phyloP scores from a whole-genome alignment of 2,113 vertebrate species.

The Pygoscelis antarcticus region DNA sequence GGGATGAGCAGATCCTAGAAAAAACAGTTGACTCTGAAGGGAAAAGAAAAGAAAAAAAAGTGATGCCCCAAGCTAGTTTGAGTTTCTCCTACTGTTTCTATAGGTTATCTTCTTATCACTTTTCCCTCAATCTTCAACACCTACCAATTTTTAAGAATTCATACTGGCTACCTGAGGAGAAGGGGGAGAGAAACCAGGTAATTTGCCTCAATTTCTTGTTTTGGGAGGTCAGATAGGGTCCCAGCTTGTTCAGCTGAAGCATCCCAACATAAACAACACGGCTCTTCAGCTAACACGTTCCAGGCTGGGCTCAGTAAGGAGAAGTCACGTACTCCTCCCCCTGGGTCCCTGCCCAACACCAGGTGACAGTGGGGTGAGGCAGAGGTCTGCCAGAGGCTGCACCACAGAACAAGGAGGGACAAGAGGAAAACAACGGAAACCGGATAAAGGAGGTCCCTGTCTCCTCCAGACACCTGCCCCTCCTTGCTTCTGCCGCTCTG shows the following conservation, averaged over 20 bases:
- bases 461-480: neutral
- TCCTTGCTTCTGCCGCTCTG: neutral
- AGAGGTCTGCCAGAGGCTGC: neutral
- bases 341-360: neutral
- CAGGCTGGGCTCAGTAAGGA: neutral
- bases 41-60: neutral
- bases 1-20: constrained; percentile 66
- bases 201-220: neutral
- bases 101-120: neutral
- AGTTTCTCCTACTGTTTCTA: neutral
- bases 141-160: neutral
- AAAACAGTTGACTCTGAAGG: constrained; percentile 45
- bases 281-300: neutral
- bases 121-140: neutral
- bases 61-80: neutral
- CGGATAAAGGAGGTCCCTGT: neutral
- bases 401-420: neutral
- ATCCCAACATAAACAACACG: neutral
- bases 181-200: neutral
- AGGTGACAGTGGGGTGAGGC: rapidly evolving
- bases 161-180: neutral
- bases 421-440: neutral
- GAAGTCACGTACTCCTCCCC: neutral
- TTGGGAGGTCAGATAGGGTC: neutral
- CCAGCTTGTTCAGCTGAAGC: neutral